Evolutionary conservation across 2,113 vertebrate genomes (phyloP).

Genomic region (Cacatua alba): DNA sequence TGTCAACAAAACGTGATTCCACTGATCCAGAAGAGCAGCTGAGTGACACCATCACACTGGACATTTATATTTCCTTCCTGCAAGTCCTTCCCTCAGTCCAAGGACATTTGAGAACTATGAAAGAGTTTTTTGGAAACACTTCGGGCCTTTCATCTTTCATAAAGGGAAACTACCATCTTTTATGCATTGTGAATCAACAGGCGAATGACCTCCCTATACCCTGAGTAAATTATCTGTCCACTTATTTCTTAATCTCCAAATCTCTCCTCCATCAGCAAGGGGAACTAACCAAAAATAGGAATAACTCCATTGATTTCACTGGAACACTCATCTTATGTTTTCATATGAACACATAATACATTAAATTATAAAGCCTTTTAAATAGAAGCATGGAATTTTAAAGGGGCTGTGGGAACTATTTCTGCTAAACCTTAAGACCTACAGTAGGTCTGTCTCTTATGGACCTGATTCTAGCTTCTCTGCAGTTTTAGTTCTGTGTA

Average conservation of each 20-base stretch:
- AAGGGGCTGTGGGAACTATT: background rate
- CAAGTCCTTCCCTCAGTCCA: slow-evolving; percentile 30
- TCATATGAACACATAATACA: background rate
- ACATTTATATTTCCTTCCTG: slow-evolving; percentile 29
- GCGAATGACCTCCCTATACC: background rate
- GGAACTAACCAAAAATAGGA: slow-evolving; percentile 25
- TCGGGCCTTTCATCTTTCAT: slow-evolving; percentile 22
- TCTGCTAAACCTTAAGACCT: background rate
- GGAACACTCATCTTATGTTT: background rate
- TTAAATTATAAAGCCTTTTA: slow-evolving; percentile 25
- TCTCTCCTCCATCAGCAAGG: background rate
- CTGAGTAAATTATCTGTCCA: background rate
- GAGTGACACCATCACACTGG: background rate
- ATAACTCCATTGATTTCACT: background rate
- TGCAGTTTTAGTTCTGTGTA: background rate
- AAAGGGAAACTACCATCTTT: background rate
- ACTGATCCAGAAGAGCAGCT: slow-evolving; percentile 1
- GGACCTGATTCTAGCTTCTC: background rate
- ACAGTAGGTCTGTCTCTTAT: background rate
- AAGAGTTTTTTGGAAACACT: slow-evolving; percentile 41
- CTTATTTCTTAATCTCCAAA: slow-evolving; percentile 8
- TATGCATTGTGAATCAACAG: slow-evolving; percentile 22
- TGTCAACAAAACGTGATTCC: background rate
- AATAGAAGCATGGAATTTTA: slow-evolving; percentile 31
- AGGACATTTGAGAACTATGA: slow-evolving; percentile 53